A percentile compares a stretch with the other conserved stretches of the same genome.
phyloP scores from a whole-genome alignment of 2,797 vertebrate species.

The Hoplostethus mediterraneus region DNA sequence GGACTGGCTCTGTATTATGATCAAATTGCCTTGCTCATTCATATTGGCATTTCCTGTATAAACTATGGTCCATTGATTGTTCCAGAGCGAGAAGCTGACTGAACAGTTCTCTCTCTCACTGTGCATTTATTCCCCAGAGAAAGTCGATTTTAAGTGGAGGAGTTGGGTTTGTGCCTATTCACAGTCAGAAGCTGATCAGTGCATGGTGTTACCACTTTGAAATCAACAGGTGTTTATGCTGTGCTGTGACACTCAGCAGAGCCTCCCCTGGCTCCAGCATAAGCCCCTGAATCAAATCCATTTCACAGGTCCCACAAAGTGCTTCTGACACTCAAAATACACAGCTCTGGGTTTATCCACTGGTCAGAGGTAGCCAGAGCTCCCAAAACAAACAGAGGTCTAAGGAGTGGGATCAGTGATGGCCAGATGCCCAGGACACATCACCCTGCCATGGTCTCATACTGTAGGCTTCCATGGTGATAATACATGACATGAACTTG shows the following conservation, averaged over 20 bases:
- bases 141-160: conserved; percentile 57
- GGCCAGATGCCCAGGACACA: conserved; percentile 77
- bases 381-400: conserved; percentile 83
- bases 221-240: conserved; percentile 86
- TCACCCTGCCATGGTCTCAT: conserved; percentile 51
- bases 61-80: conserved; percentile 79
- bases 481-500: conserved; percentile 57
- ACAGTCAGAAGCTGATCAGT: conserved; percentile 58
- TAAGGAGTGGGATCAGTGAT: conserved; percentile 76
- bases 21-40: conserved; percentile 77
- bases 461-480: conserved; percentile 62
- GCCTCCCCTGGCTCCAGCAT: conserved; percentile 58
- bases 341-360: conserved; percentile 76
- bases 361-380: conserved; percentile 79
- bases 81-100: conserved; percentile 76
- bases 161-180: conserved; percentile 60
- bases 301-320: conserved; percentile 81
- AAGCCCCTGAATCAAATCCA: conserved; percentile 76
- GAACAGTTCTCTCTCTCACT: conserved; percentile 23
- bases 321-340: conserved; percentile 84
- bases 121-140: conserved; percentile 54
- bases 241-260: conserved; percentile 78
- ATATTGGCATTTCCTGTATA: conserved; percentile 82
- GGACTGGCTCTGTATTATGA: conserved; percentile 61
- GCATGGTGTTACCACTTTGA: conserved; percentile 60